Conservation (phyloP, 2,888 invertebrate species). For the Caenorhabditis drosophilae region DNA sequence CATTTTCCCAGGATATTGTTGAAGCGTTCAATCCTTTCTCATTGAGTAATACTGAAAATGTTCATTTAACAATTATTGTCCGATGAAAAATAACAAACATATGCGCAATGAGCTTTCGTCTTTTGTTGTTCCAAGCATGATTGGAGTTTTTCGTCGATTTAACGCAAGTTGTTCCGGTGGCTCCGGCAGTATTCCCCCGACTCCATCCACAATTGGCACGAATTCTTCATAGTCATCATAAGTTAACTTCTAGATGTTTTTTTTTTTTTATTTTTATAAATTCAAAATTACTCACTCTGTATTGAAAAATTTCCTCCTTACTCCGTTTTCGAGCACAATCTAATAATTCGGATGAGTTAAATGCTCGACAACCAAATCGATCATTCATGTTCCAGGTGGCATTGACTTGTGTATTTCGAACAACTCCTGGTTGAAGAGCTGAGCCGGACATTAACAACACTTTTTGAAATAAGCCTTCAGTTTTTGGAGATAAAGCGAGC, state of each 20-base stretch:
- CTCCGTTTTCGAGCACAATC: conserved; percentile 65
- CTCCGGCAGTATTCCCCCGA: conserved; percentile 65
- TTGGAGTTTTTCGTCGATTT: conserved; percentile 58
- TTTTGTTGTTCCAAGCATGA: conserved; percentile 67
- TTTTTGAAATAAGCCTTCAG: conserved; percentile 66
- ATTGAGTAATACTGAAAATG: conserved; percentile 61
- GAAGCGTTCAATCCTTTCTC: conserved; percentile 66
- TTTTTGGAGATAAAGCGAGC: conserved; percentile 66
- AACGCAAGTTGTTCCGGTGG: conserved; percentile 60
- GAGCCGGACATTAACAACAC: conserved; percentile 68
- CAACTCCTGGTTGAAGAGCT: conserved; percentile 66
- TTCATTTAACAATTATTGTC: not conserved
- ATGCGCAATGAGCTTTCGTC: conserved; percentile 67
- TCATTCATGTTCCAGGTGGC: conserved; percentile 67
- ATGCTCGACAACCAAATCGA: conserved; percentile 57
- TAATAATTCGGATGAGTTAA: conserved; percentile 66
- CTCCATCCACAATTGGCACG: conserved; percentile 68
- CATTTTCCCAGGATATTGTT: conserved; percentile 46
- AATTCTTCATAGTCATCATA: conserved; percentile 68
- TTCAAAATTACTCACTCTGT: conserved; percentile 42
- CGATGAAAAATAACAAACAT: conserved; percentile 42
- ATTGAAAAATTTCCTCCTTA: conserved; percentile 64
- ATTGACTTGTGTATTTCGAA: conserved; percentile 67
- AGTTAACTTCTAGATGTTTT: conserved; percentile 21
- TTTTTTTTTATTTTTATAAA: not conserved